Conservation (phyloP, 2,113 vertebrate genomes). For the Steatornis caripensis region DNA sequence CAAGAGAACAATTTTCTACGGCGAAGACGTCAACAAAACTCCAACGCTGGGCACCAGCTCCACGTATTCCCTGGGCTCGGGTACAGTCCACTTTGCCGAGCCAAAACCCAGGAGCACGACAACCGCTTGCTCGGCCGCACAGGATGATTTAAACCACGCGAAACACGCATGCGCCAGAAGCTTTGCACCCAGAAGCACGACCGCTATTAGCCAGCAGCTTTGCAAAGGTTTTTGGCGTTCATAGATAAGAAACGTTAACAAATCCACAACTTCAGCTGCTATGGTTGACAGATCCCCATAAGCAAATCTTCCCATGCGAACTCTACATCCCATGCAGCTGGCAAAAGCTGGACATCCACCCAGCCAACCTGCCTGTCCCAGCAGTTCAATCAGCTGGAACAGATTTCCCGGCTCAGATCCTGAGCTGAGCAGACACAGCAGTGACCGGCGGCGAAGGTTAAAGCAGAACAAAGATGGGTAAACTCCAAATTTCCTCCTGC, state of each 20-base stretch:
- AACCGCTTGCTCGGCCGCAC: fast-evolving
- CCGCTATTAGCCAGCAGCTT: not conserved
- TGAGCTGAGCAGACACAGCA: not conserved
- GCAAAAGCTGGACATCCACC: not conserved
- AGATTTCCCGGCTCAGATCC: not conserved
- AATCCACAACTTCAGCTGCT: not conserved
- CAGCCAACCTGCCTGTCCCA: not conserved
- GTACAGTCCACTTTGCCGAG: fast-evolving
- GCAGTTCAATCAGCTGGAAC: not conserved
- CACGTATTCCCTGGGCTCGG: not conserved
- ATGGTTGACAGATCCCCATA: not conserved
- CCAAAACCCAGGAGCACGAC: not conserved
- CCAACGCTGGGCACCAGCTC: not conserved
- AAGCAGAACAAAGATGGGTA: not conserved
- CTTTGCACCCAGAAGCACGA: fast-evolving
- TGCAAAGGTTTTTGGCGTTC: not conserved
- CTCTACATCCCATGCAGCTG: not conserved
- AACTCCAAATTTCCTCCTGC: not conserved
- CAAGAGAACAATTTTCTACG: fast-evolving
- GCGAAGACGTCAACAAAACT: not conserved
- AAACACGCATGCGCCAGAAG: fast-evolving
- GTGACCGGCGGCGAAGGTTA: fast-evolving
- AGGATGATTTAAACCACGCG: fast-evolving
- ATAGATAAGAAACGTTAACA: not conserved
- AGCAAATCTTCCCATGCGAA: not conserved